Conservation (phyloP, 2,888 invertebrate species). For the Beris morrisii region DNA sequence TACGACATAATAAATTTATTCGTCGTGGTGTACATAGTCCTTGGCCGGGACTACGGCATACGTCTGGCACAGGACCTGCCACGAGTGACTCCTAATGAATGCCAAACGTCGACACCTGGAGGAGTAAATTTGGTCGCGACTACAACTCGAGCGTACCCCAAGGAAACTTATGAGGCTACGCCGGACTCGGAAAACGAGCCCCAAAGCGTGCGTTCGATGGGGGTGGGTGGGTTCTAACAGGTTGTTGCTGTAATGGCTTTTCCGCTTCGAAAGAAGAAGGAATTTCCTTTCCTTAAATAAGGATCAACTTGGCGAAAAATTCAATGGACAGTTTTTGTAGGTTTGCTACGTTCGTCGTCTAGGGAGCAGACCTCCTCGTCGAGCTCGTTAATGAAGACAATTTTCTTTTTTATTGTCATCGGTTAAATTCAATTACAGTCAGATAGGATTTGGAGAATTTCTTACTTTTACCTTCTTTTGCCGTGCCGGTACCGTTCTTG, state of each 20-base stretch:
- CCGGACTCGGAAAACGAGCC: not conserved
- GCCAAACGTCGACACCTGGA: no score
- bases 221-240: constrained; percentile 26
- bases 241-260: constrained; percentile 32
- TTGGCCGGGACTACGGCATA: no score
- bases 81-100: no score
- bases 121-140: no score
- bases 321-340: constrained; percentile 28
- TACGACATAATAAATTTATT: no score
- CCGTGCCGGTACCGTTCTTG: constrained; percentile 6
- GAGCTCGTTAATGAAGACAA: constrained; percentile 38
- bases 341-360: not conserved
- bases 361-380: constrained; percentile 22
- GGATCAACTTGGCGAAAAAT: constrained; percentile 34
- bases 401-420: constrained; percentile 40
- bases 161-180: not conserved
- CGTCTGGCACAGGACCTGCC: no score
- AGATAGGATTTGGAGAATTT: constrained; percentile 35
- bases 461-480: constrained; percentile 34
- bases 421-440: constrained; percentile 39
- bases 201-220: not conserved
- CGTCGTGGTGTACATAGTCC: no score
- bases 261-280: constrained; percentile 21
- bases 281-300: constrained; percentile 27
- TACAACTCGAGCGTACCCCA: not conserved